Evolutionary conservation across 2,797 vertebrate species (phyloP).

Genomic region (Sebastes elongatus): DNA sequence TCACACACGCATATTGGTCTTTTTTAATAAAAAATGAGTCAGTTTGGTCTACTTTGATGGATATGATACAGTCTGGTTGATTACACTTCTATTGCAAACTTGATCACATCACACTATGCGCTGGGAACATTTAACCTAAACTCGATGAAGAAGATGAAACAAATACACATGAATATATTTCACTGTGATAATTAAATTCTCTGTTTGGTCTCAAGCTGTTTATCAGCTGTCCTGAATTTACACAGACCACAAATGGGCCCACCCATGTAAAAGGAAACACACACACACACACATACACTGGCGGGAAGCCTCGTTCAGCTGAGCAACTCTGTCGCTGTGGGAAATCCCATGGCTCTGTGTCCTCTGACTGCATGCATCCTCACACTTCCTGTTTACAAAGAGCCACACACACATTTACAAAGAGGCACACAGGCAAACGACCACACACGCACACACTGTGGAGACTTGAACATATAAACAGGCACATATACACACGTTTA

Average conservation of each 20-base stretch:
- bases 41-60: background rate
- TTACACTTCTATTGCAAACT: background rate
- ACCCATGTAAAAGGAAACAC: constrained; percentile 43
- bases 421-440: background rate
- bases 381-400: constrained; percentile 78
- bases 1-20: background rate
- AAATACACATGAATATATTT: background rate
- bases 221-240: constrained; percentile 29
- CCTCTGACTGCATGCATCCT: constrained; percentile 62
- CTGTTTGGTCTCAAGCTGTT: constrained; percentile 13
- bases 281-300: constrained; percentile 27
- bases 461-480: background rate
- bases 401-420: constrained; percentile 13
- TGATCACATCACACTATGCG: too few species aligned
- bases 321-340: constrained; percentile 57
- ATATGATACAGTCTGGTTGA: background rate
- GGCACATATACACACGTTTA: background rate
- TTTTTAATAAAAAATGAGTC: background rate
- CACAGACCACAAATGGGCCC: constrained; percentile 26
- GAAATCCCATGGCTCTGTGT: constrained; percentile 68
- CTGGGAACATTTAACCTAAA: background rate
- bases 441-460: background rate
- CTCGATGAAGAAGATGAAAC: background rate
- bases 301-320: constrained; percentile 36
- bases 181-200: constrained; percentile 6